Evolutionary conservation across 1,140 invertebrate genomes (phyloP).

Genomic region (Drosophila leontia): DNA sequence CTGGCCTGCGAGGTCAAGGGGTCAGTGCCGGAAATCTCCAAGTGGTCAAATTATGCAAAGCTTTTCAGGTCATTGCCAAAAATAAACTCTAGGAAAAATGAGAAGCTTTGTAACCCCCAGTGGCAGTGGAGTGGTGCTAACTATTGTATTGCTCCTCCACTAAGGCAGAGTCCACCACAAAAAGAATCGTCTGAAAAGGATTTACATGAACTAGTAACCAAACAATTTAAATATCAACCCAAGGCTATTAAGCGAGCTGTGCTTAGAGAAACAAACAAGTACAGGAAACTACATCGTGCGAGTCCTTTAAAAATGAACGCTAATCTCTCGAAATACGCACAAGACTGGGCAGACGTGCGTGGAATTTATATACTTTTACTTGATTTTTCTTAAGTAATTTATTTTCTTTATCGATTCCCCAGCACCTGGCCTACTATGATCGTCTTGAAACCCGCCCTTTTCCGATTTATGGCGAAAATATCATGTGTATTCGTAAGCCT

Average conservation of each 20-base stretch:
- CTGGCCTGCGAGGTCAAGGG: conserved; percentile 15
- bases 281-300: conserved; percentile 38
- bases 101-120: background rate
- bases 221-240: background rate
- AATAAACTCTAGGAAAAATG: background rate
- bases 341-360: conserved; percentile 66
- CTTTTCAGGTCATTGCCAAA: background rate
- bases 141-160: conserved; percentile 6
- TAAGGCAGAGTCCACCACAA: background rate
- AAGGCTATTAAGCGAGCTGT: conserved; percentile 5
- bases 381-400: background rate
- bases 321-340: conserved; percentile 35
- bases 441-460: conserved; percentile 59
- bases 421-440: conserved; percentile 56
- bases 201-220: background rate
- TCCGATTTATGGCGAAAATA: conserved; percentile 69
- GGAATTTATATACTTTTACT: conserved; percentile 1
- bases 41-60: background rate
- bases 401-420: background rate
- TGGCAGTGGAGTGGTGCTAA: background rate
- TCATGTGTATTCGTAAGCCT: conserved; percentile 85
- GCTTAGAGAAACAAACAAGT: conserved; percentile 39
- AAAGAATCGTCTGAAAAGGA: background rate
- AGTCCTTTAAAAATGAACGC: conserved; percentile 27
- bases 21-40: background rate